Evolutionary conservation across 1,140 invertebrate species (phyloP).

Genomic region (Drosophila willistoni): DNA sequence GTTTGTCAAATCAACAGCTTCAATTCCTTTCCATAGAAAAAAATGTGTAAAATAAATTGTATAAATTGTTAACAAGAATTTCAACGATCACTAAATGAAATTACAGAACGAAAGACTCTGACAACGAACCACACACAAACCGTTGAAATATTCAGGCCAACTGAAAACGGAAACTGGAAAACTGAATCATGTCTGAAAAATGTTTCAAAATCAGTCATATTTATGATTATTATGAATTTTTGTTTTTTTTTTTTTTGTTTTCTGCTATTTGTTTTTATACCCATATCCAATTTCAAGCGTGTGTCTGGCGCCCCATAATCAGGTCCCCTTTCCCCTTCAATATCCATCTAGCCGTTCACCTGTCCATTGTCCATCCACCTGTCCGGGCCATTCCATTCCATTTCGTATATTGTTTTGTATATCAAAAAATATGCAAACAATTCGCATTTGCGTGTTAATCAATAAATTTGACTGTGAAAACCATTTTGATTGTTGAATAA

Average conservation of each 20-base stretch:
- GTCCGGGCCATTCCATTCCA: slow-evolving; percentile 29
- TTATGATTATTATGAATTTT: slow-evolving; percentile 52
- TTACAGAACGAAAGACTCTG: slow-evolving; percentile 67
- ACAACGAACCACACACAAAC: slow-evolving; percentile 44
- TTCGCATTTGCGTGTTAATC: slow-evolving; percentile 79
- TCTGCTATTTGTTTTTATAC: slow-evolving; percentile 53
- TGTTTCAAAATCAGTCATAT: slow-evolving; percentile 45
- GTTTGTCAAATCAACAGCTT: no score
- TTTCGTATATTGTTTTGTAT: slow-evolving; percentile 42
- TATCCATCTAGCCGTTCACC: slow-evolving; percentile 24
- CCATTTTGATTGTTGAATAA: slow-evolving; percentile 74
- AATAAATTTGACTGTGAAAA: slow-evolving; percentile 80
- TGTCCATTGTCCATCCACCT: slow-evolving; percentile 23
- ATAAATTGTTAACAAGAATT: no score
- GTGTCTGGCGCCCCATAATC: slow-evolving; percentile 47
- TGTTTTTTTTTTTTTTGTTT: slow-evolving; percentile 6
- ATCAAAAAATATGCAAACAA: slow-evolving; percentile 75
- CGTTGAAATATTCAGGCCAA: slow-evolving; percentile 24
- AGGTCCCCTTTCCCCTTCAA: slow-evolving; percentile 5
- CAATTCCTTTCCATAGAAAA: no score
- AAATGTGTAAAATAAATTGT: no score
- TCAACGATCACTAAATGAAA: background rate
- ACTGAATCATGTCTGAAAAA: slow-evolving; percentile 57
- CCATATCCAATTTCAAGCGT: slow-evolving; percentile 69
- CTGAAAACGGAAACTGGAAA: slow-evolving; percentile 47